Conservation (phyloP, 2,888 invertebrate species). For the Caenorhabditis sp. region DNA sequence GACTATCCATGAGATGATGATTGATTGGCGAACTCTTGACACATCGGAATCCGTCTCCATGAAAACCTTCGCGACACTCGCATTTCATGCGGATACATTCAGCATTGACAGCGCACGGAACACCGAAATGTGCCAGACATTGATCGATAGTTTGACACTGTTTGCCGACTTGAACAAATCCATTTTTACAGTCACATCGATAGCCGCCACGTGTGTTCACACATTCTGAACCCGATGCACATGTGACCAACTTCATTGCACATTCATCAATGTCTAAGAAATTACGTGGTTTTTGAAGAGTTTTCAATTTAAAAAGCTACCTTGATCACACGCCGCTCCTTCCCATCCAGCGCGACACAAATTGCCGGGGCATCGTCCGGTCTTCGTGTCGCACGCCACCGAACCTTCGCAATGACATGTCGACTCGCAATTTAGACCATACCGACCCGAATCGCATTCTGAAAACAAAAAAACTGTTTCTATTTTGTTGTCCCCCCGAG, state of each 20-base stretch:
- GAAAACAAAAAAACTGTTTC: conserved; percentile 1
- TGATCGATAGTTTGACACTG: conserved; percentile 45
- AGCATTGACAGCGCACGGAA: conserved; percentile 57
- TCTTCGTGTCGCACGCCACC: conserved; percentile 63
- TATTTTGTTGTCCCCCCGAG: neutral
- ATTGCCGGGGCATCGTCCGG: conserved; percentile 61
- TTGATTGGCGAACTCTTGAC: neutral
- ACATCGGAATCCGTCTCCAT: conserved; percentile 59
- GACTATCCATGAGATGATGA: conserved; percentile 7
- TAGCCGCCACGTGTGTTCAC: conserved; percentile 83
- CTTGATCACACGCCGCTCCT: conserved; percentile 60
- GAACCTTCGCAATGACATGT: conserved; percentile 63
- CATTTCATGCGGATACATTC: conserved; percentile 57
- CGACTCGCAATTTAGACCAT: conserved; percentile 62
- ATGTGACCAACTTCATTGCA: conserved; percentile 75
- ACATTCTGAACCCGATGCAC: conserved; percentile 84
- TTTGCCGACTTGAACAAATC: conserved; percentile 60
- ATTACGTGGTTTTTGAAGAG: neutral
- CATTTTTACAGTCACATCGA: conserved; percentile 67
- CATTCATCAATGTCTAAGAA: conserved; percentile 87
- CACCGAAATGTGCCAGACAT: conserved; percentile 51
- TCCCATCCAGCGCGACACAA: conserved; percentile 62
- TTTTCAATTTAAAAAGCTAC: conserved; percentile 19
- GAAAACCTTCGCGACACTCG: conserved; percentile 58
- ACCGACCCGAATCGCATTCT: conserved; percentile 64